phyloP scores from a whole-genome alignment of 2,888 invertebrate species.

The Nephrotoma flavescens region DNA sequence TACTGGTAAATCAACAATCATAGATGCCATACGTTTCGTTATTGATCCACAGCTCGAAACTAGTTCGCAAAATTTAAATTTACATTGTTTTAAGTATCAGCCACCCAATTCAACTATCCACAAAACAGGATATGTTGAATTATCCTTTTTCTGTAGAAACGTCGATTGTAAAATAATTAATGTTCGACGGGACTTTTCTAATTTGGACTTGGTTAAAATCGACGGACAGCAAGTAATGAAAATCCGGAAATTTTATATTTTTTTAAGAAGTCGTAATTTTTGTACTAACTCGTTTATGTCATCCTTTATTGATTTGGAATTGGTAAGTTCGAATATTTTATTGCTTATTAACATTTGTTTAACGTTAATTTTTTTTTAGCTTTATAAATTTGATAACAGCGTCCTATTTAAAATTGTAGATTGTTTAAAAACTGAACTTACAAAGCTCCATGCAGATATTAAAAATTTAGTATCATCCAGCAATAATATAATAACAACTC shows the following conservation, averaged over 20 bases:
- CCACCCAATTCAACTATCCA: neutral
- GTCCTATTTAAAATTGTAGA: neutral
- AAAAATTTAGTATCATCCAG: neutral
- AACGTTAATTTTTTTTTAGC: neutral
- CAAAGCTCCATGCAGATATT: neutral
- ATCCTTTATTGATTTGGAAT: neutral
- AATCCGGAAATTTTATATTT: neutral
- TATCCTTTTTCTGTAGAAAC: neutral
- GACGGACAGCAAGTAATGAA: neutral
- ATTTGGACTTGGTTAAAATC: neutral
- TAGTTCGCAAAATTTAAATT: neutral
- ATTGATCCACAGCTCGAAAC: neutral
- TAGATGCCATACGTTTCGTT: neutral
- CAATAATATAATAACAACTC: neutral
- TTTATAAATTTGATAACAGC: neutral
- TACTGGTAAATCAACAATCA: neutral
- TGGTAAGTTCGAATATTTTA: neutral
- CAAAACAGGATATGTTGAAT: neutral
- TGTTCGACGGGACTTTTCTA: neutral
- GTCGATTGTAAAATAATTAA: neutral
- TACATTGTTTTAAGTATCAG: neutral
- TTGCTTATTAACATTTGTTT: neutral
- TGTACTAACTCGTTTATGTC: neutral
- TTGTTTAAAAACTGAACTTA: neutral
- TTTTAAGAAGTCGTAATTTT: neutral